These are phyloP conservation scores for Tokudaia tokunoshimensis DNA, from an alignment of 2,797 vertebrate genomes.

Conservation along the genomic window DNA sequence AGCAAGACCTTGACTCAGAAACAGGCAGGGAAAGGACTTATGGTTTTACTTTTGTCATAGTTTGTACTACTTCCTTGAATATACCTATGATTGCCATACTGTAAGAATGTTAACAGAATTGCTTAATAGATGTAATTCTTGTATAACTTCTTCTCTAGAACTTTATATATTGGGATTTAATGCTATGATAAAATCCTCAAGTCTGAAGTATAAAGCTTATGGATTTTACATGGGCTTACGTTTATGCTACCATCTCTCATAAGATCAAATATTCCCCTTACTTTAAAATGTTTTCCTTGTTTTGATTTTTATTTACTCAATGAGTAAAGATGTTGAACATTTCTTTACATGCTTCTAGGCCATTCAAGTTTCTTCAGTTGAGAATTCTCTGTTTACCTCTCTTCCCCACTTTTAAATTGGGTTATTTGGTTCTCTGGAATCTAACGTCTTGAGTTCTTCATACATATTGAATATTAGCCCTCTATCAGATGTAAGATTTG, in stretches of 20 bases:
- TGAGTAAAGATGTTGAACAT: too few relatives aligned
- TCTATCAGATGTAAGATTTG: too few relatives aligned
- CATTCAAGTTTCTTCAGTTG: too few relatives aligned
- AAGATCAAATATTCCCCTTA: conserved; percentile 8
- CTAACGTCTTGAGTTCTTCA: too few relatives aligned
- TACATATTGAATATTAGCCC: too few relatives aligned
- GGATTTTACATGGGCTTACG: not conserved
- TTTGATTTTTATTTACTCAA: too few relatives aligned
- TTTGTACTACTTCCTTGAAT: conserved; percentile 20
- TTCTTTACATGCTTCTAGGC: too few relatives aligned
- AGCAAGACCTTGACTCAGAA: not conserved
- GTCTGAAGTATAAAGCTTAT: conserved; percentile 36
- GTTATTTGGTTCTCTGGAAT: too few relatives aligned
- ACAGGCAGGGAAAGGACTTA: not conserved
- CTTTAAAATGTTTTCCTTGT: not conserved
- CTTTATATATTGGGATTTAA: conserved; percentile 41
- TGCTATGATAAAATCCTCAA: not conserved
- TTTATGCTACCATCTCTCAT: conserved; percentile 43
- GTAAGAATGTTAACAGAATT: conserved; percentile 41
- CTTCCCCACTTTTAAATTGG: too few relatives aligned
- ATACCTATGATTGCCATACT: not conserved
- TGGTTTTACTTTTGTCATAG: not conserved
- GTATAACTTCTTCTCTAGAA: conserved; percentile 26
- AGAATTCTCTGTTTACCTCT: too few relatives aligned
- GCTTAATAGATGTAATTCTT: conserved; percentile 34